These are phyloP conservation scores for Papilio dardanus DNA, from an alignment of 1,140 invertebrate genomes.

Conservation along the genomic window DNA sequence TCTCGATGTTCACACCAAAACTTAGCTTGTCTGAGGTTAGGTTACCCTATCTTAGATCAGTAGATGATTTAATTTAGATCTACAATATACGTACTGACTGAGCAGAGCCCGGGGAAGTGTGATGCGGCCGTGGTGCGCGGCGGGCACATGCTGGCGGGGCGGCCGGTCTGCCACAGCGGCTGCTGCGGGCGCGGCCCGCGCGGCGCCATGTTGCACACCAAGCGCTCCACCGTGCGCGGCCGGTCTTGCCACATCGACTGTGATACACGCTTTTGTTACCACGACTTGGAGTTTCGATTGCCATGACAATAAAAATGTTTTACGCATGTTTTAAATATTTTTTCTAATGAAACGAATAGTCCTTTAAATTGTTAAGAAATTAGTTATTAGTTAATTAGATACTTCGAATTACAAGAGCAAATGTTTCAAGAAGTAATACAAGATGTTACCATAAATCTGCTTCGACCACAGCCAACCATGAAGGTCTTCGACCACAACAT, in stretches of 20 bases:
- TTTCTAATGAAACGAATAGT: not conserved
- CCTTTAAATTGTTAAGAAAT: not conserved
- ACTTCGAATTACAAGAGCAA: not conserved
- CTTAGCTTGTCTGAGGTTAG: too few relatives aligned
- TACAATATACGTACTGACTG: constrained; percentile 53
- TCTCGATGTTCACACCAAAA: too few relatives aligned
- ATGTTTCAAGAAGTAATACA: not conserved
- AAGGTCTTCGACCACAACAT: constrained; percentile 65
- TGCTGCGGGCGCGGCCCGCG: constrained; percentile 50
- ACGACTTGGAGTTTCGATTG: not conserved
- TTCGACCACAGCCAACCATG: constrained; percentile 71
- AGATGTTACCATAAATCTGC: constrained; percentile 65
- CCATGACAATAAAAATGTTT: not conserved
- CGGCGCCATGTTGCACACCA: constrained; percentile 75
- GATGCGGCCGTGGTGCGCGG: constrained; percentile 48
- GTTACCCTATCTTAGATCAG: not conserved
- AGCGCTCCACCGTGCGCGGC: constrained; percentile 59
- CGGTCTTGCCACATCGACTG: constrained; percentile 54
- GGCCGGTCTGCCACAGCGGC: constrained; percentile 53
- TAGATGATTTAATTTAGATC: not conserved
- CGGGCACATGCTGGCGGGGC: constrained; percentile 55
- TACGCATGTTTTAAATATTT: not conserved
- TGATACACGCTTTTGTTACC: not conserved
- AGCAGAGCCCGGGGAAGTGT: constrained; percentile 50
- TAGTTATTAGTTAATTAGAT: too few relatives aligned